Evolutionary conservation across 2,797 vertebrate species (phyloP).

Genomic region (Orestias chungarensis): DNA sequence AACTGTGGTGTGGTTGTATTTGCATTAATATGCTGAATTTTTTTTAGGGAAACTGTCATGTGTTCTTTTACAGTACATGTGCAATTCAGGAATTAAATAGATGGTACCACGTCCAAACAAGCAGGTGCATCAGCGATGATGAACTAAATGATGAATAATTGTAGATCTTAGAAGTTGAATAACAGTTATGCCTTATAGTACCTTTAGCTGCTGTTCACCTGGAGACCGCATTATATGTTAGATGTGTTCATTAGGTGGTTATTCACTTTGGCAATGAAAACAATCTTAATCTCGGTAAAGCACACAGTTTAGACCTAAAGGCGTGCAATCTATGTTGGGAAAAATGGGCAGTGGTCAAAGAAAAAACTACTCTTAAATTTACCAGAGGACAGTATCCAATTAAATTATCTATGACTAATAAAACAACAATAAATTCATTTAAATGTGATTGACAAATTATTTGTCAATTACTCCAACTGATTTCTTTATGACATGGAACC

Average conservation of each 20-base stretch:
- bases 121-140: not conserved
- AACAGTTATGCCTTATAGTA: not conserved
- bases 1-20: not conserved
- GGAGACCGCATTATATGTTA: not conserved
- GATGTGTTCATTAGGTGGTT: not conserved
- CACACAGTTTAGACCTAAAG: constrained; percentile 6
- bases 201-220: constrained; percentile 6
- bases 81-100: not conserved
- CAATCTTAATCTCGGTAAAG: constrained; percentile 24
- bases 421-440: not conserved
- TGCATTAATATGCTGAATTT: not conserved
- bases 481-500: not conserved
- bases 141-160: not conserved
- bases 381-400: constrained; percentile 32
- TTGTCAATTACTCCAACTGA: not conserved
- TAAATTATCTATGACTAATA: constrained; percentile 1
- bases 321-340: constrained; percentile 17
- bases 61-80: too few relatives aligned
- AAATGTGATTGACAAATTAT: not conserved
- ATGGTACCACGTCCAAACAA: not conserved
- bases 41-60: not conserved
- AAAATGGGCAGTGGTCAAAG: not conserved
- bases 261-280: constrained; percentile 43
- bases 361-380: constrained; percentile 13
- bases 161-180: not conserved